phyloP scores from a whole-genome alignment of 1,140 invertebrate genomes.

The Nasonia longicornis region DNA sequence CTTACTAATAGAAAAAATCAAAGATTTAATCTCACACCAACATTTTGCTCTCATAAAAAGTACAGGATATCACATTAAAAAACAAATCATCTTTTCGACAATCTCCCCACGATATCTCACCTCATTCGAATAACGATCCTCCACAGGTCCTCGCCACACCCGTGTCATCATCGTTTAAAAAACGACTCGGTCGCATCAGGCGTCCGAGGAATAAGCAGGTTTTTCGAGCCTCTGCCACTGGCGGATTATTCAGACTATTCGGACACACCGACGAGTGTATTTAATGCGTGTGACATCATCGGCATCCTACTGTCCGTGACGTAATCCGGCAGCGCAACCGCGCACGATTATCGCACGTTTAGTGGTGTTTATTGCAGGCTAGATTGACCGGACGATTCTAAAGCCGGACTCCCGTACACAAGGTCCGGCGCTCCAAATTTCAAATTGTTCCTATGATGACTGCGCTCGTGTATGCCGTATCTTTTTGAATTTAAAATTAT shows the following conservation, averaged over 20 bases:
- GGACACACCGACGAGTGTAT: background rate
- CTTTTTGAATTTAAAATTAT: too few species aligned
- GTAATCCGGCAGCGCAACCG: conserved; percentile 48
- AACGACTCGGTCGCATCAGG: background rate
- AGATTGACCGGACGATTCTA: background rate
- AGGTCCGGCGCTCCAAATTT: background rate
- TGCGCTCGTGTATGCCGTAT: too few species aligned
- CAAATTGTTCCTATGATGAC: background rate
- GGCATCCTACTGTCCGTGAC: background rate
- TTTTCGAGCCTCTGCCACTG: background rate
- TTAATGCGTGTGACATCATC: conserved; percentile 34
- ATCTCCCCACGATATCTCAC: too few species aligned
- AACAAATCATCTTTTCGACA: too few species aligned
- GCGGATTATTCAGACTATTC: background rate
- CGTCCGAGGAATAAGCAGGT: background rate
- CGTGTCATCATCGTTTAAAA: conserved; percentile 1
- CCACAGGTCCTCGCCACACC: background rate
- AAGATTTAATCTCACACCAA: too few species aligned
- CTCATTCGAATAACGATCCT: background rate
- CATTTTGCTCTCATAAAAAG: too few species aligned
- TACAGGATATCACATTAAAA: too few species aligned
- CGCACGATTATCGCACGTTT: conserved; percentile 12
- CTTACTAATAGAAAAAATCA: too few species aligned
- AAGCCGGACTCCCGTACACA: background rate
- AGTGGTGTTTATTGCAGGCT: conserved; percentile 7